phyloP scores from a whole-genome alignment of 2,113 vertebrate genomes.

The Micromys minutus region DNA sequence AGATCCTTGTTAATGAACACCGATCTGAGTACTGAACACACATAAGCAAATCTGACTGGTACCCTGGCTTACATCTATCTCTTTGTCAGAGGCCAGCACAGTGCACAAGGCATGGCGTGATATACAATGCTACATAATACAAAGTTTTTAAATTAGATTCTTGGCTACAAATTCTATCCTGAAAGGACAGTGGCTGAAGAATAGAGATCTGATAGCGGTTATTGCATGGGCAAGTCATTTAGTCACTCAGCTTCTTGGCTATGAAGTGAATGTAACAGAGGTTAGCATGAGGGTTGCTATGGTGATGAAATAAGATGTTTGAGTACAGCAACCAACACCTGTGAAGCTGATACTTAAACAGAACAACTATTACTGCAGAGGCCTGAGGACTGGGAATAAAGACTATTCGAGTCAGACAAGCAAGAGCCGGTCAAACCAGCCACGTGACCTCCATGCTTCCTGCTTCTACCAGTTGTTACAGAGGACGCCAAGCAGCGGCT shows the following conservation, averaged over 20 bases:
- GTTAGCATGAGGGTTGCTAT: neutral
- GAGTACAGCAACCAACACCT: too few species aligned
- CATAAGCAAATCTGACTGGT: neutral
- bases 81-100: neutral
- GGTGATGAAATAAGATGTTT: neutral
- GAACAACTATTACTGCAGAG: neutral
- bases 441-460: neutral
- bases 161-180: conserved; percentile 13
- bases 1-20: neutral
- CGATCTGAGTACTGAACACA: neutral
- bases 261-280: neutral
- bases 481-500: neutral
- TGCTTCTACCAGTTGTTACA: neutral
- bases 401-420: neutral
- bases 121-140: neutral
- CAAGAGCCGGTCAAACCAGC: neutral
- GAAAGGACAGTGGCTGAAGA: neutral
- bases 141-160: neutral
- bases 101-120: neutral
- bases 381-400: neutral
- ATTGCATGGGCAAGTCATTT: neutral
- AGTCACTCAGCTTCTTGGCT: neutral
- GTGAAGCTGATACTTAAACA: conserved; percentile 9
- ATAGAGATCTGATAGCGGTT: neutral
- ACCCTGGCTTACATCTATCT: neutral